These are phyloP conservation scores for Chloroceryle inda DNA, from an alignment of 2,797 vertebrate species.

Conservation along the genomic window DNA sequence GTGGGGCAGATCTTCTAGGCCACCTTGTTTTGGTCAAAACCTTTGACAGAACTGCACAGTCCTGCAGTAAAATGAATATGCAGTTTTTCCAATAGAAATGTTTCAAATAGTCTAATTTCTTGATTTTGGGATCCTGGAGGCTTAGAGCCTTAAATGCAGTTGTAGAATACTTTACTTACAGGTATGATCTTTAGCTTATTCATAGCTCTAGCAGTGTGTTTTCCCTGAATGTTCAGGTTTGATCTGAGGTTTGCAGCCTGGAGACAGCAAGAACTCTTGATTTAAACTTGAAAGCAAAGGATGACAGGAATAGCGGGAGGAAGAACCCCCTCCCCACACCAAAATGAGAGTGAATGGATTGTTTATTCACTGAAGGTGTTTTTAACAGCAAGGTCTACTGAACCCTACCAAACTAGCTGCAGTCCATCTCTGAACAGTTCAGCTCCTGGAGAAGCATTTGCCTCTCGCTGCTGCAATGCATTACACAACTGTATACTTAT, in stretches of 20 bases:
- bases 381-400: not conserved
- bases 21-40: not conserved
- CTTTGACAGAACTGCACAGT: not conserved
- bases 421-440: not conserved
- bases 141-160: not conserved
- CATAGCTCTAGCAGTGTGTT: not conserved
- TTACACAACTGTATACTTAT: not conserved
- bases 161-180: not conserved
- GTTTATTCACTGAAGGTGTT: not conserved
- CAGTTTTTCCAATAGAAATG: not conserved
- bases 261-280: not conserved
- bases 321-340: not conserved
- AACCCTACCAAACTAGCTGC: not conserved
- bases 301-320: not conserved
- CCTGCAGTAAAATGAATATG: not conserved
- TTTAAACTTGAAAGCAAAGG: not conserved
- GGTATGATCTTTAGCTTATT: not conserved
- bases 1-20: not conserved
- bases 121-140: not conserved
- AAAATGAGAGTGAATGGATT: rapidly evolving
- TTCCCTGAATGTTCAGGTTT: not conserved
- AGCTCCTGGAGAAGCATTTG: not conserved
- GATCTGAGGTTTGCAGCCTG: not conserved
- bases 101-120: not conserved
- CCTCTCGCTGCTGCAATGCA: not conserved